These are phyloP conservation scores for Drosophila ohnishii DNA, from an alignment of 1,140 invertebrate species.

Conservation along the genomic window DNA sequence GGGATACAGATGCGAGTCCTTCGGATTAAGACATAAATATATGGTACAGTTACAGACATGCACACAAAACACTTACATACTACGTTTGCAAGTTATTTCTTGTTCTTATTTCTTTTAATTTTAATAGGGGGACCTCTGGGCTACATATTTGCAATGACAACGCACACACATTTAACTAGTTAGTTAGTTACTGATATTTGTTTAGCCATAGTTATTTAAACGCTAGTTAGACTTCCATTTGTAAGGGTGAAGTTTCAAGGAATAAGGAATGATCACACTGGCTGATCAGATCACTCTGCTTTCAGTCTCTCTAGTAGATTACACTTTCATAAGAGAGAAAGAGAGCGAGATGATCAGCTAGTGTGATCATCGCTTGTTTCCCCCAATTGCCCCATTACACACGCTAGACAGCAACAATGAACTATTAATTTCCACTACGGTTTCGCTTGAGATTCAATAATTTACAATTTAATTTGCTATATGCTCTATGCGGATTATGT, in stretches of 20 bases:
- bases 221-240: constrained; percentile 13
- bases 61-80: constrained; percentile 41
- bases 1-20: constrained; percentile 19
- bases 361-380: neutral
- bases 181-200: constrained; percentile 41
- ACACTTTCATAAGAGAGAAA: neutral
- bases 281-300: neutral
- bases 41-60: constrained; percentile 32
- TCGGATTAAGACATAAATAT: constrained; percentile 35
- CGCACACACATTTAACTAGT: constrained; percentile 50
- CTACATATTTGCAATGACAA: constrained; percentile 42
- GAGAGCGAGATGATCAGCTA: neutral
- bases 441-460: constrained; percentile 50
- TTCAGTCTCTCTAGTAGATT: neutral
- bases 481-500: constrained; percentile 32
- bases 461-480: constrained; percentile 44
- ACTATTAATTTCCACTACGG: constrained; percentile 67
- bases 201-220: constrained; percentile 42
- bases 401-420: constrained; percentile 62
- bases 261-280: neutral
- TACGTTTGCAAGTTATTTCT: constrained; percentile 13
- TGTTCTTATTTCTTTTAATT: neutral
- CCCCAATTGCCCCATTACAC: constrained; percentile 2
- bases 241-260: too few species aligned
- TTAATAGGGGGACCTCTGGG: constrained; percentile 21